Evolutionary conservation across 2,888 invertebrate species (phyloP).

Genomic region (Drosophila testacea): DNA sequence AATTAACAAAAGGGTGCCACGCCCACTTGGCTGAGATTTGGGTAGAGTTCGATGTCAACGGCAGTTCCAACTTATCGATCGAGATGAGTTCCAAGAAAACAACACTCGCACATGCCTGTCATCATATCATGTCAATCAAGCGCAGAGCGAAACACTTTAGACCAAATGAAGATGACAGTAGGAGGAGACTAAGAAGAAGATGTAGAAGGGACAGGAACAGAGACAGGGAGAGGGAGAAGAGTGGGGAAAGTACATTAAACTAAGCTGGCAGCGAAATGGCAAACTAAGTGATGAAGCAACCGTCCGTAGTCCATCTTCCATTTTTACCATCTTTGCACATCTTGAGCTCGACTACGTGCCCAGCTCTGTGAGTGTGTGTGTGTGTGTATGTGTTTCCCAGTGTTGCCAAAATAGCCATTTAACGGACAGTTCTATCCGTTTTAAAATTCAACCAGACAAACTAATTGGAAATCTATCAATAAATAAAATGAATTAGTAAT

Average conservation of each 20-base stretch:
- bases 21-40: conserved; percentile 4
- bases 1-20: conserved; percentile 7
- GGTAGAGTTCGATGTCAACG: conserved; percentile 11
- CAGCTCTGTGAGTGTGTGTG: neutral
- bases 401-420: neutral
- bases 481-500: too few relatives aligned
- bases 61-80: conserved; percentile 34
- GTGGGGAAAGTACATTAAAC: conserved; percentile 46
- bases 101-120: conserved; percentile 35
- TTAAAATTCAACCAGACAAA: too few relatives aligned
- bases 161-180: conserved; percentile 27
- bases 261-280: conserved; percentile 69
- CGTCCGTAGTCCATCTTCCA: conserved; percentile 20
- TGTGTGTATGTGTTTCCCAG: conserved; percentile 5
- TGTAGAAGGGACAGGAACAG: neutral
- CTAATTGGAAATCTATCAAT: too few relatives aligned
- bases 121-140: conserved; percentile 69
- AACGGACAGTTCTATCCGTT: too few relatives aligned
- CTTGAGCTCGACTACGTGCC: conserved; percentile 29
- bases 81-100: neutral
- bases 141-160: conserved; percentile 64
- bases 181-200: neutral
- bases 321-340: conserved; percentile 11
- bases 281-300: conserved; percentile 56
- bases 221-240: neutral